phyloP scores from a whole-genome alignment of 1,140 invertebrate species.

The Pseudomyrmex concolor region DNA sequence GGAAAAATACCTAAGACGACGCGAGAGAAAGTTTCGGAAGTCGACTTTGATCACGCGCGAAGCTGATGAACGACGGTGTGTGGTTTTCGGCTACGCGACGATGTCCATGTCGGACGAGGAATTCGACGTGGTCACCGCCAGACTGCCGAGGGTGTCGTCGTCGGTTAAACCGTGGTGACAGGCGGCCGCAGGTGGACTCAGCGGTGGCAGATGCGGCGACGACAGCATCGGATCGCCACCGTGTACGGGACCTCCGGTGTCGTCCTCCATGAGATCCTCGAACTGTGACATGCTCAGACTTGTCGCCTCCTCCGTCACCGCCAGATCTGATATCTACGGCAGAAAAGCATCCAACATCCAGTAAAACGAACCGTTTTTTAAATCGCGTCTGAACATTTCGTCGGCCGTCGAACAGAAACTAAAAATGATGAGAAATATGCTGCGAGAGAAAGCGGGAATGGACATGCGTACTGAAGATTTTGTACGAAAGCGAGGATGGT shows the following conservation, averaged over 20 bases:
- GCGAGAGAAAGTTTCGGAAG: conserved; percentile 8
- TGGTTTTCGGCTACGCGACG: conserved; percentile 79
- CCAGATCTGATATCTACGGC: conserved; percentile 86
- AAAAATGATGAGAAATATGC: too few relatives aligned
- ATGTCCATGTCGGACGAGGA: conserved; percentile 84
- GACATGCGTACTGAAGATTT: not conserved
- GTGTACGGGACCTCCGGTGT: conserved; percentile 88
- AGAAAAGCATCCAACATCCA: conserved; percentile 36
- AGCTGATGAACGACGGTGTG: conserved; percentile 27
- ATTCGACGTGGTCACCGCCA: conserved; percentile 82
- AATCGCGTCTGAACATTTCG: not conserved
- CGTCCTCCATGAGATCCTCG: conserved; percentile 93
- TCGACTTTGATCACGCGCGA: conserved; percentile 24
- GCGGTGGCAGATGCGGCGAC: conserved; percentile 85
- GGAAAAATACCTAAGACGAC: not conserved
- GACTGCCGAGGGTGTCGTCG: conserved; percentile 82
- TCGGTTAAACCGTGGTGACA: conserved; percentile 82
- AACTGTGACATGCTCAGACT: conserved; percentile 89
- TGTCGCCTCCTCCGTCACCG: conserved; percentile 85
- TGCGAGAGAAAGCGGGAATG: not conserved
- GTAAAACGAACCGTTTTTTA: not conserved
- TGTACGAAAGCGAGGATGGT: not conserved
- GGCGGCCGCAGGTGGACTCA: conserved; percentile 80
- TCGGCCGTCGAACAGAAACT: not conserved
- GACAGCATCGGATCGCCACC: conserved; percentile 89